phyloP scores from a whole-genome alignment of 2,797 vertebrate genomes.

The Amblyopsis hoosieri region DNA sequence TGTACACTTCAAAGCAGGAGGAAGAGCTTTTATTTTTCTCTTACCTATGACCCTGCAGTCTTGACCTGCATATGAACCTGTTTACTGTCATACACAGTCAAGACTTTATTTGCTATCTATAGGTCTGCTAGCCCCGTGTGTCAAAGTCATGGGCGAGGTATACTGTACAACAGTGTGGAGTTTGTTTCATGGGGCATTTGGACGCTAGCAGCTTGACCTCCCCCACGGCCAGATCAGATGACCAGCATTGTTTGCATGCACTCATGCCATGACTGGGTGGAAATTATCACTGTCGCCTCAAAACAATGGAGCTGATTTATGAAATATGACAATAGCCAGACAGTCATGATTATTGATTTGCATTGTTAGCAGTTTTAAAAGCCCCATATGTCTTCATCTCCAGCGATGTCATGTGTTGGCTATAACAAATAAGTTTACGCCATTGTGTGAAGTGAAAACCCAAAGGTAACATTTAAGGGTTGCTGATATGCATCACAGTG shows the following conservation, averaged over 20 bases:
- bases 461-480: conserved; percentile 67
- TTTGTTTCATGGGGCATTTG: conserved; percentile 1
- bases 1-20: conserved; percentile 17
- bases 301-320: conserved; percentile 82
- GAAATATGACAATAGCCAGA: conserved; percentile 81
- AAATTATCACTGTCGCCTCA: conserved; percentile 79
- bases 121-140: not conserved
- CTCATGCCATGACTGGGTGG: conserved; percentile 55
- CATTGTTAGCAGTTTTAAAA: conserved; percentile 86
- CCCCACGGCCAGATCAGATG: conserved; percentile 55
- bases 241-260: conserved; percentile 64
- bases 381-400: conserved; percentile 83
- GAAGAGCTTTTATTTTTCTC: conserved; percentile 26
- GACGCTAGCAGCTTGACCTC: conserved; percentile 43
- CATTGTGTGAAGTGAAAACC: conserved; percentile 60
- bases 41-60: conserved; percentile 38
- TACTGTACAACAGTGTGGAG: conserved; percentile 3
- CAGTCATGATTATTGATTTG: conserved; percentile 86
- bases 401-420: conserved; percentile 65
- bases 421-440: conserved; percentile 80
- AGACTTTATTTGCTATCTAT: conserved; percentile 13
- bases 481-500: conserved; percentile 71
- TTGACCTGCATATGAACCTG: conserved; percentile 28
- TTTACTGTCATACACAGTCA: conserved; percentile 14
- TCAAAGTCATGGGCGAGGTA: conserved; percentile 3